phyloP scores from a whole-genome alignment of 2,888 invertebrate species.

The Lepidonotus clava region DNA sequence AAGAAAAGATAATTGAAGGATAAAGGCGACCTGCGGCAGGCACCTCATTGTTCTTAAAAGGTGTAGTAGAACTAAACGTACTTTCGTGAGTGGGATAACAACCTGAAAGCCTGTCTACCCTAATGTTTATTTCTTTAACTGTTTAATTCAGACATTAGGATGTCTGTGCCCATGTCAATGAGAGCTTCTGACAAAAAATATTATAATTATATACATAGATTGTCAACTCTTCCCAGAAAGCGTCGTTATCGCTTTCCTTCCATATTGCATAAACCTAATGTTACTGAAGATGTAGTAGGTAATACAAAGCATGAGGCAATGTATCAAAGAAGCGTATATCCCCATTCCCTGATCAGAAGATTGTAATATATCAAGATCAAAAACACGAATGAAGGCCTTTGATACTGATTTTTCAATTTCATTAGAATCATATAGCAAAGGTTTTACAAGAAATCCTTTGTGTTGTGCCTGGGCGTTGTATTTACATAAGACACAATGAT shows the following conservation, averaged over 20 bases:
- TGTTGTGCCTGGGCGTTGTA: constrained; percentile 32
- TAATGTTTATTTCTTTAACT: no score
- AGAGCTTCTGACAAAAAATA: no score
- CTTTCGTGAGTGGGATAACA: no score
- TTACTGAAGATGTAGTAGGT: not conserved
- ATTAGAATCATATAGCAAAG: not conserved
- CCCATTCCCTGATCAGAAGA: not conserved
- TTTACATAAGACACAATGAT: constrained; percentile 40
- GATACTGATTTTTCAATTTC: not conserved
- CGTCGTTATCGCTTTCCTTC: not conserved
- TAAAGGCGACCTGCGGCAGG: no score
- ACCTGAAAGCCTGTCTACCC: no score
- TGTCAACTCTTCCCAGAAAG: no score
- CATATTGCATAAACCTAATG: not conserved
- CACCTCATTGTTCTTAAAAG: no score
- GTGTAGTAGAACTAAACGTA: no score
- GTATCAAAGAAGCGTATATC: not conserved
- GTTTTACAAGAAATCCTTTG: not conserved
- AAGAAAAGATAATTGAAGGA: no score
- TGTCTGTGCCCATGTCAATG: no score
- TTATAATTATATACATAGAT: no score
- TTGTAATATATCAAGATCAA: not conserved
- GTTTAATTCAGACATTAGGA: no score
- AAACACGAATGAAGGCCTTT: not conserved
- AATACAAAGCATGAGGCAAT: not conserved